phyloP scores from a whole-genome alignment of 2,888 invertebrate species.

The Troides helena region DNA sequence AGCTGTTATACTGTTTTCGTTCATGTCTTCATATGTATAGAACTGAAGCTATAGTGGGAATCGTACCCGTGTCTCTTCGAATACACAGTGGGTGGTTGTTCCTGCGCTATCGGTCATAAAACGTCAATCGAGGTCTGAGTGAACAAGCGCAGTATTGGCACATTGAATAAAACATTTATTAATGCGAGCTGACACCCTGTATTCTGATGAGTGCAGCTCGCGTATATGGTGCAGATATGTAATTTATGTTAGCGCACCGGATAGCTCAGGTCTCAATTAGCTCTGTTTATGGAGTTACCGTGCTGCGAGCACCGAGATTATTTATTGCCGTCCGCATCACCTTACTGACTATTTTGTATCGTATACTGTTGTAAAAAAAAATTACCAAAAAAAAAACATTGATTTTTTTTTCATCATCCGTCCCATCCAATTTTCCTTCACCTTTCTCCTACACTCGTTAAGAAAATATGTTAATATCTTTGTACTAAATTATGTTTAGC shows the following conservation, averaged over 20 bases:
- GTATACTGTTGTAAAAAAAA: too few species aligned
- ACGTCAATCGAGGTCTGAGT: not conserved
- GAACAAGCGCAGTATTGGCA: not conserved
- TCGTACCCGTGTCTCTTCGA: too few species aligned
- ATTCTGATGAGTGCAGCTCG: constrained; percentile 1
- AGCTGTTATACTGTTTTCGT: too few species aligned
- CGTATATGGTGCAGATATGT: constrained; percentile 13
- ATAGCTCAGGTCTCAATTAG: constrained; percentile 5
- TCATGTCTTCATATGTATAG: too few species aligned
- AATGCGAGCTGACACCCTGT: constrained; percentile 9
- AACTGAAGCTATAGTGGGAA: too few species aligned
- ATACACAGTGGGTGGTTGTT: too few species aligned
- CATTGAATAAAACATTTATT: constrained; percentile 4
- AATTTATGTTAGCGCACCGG: constrained; percentile 8
- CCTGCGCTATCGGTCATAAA: not conserved
- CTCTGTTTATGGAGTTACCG: constrained; percentile 8
- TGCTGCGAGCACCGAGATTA: constrained; percentile 1
- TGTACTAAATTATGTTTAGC: too few species aligned
- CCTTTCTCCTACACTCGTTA: too few species aligned
- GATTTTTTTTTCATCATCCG: too few species aligned
- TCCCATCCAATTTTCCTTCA: too few species aligned
- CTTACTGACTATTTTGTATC: not conserved
- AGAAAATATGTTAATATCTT: too few species aligned
- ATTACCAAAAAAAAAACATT: too few species aligned
- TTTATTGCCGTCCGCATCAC: constrained; percentile 4